A percentile compares a stretch with the other conserved stretches of the same genome.
These are phyloP conservation scores for Drosophila diplacantha DNA, from an alignment of 2,888 invertebrate genomes.

Conservation along the genomic window DNA sequence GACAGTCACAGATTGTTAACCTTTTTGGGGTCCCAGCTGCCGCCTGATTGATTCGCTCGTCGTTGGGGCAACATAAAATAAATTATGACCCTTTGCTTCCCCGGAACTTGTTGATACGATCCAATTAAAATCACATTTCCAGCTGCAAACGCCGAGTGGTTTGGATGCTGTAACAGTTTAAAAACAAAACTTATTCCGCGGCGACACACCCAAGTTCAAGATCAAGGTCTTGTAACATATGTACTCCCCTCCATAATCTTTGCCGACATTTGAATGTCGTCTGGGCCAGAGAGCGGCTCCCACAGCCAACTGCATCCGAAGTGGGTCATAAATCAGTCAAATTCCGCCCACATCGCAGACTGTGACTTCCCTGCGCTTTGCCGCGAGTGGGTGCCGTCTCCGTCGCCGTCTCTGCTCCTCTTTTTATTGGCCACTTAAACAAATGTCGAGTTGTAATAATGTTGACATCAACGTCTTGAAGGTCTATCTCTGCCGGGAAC, in stretches of 20 bases:
- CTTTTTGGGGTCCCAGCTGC: conserved; percentile 31
- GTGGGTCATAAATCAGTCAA: conserved; percentile 65
- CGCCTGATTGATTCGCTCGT: conserved; percentile 56
- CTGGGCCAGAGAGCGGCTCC: conserved; percentile 21
- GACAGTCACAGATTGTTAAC: too few relatives aligned
- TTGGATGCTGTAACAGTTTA: conserved; percentile 48
- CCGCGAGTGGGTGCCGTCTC: conserved; percentile 52
- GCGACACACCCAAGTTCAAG: conserved; percentile 57
- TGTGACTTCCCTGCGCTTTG: conserved; percentile 34
- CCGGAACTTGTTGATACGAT: conserved; percentile 50
- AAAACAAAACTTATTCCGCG: conserved; percentile 6
- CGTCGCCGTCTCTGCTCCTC: conserved; percentile 23
- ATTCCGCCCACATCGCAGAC: conserved; percentile 55
- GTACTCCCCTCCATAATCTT: conserved; percentile 27
- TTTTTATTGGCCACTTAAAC: conserved; percentile 54
- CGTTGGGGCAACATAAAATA: not conserved
- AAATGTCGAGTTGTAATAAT: conserved; percentile 49
- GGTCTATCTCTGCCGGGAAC: conserved; percentile 26
- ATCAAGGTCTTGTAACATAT: conserved; percentile 54
- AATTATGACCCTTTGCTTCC: conserved; percentile 33
- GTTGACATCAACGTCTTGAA: conserved; percentile 39
- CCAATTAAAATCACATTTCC: conserved; percentile 62
- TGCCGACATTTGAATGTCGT: conserved; percentile 62
- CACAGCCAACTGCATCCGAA: conserved; percentile 59
- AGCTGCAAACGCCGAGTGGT: conserved; percentile 6